Base-by-base conservation (phyloP, 2,797 vertebrate species). In the Pangasius djambal region DNA sequence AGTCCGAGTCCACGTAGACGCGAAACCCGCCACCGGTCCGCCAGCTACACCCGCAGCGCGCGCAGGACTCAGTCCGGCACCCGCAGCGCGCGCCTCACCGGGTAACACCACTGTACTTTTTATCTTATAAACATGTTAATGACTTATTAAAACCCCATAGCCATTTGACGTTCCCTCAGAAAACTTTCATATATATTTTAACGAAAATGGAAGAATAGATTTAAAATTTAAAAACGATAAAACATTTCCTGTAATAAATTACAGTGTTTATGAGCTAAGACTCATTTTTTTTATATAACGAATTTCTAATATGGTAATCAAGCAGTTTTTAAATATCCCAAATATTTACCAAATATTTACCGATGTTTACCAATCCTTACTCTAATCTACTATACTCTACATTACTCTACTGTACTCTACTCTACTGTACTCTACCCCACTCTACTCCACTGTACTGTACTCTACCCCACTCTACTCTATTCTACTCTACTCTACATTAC, bases 1-100 rank as follows among this genome's bases (percentile, higher is more conserved):
- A 97, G 95, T 86, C 95, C 94, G 0, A 96, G 96, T 83, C 96
- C 96, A 22, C 90, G 91, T 83, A 93, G 94, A 57, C 92, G 91
- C 50, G 91, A 92, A 12, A 90, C 31, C 15, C 94, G 95, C 0
- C 93, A 94, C 79, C 94, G 95, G 37, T 96, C 96, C 0, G 93
- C 92, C 88, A 97, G 96, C 93, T 94, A 92, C 85, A 94, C 74
- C 88, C 93, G 93, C 37, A 84, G 90, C 87, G 94, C 93, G 37
- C 93, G 92, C 86, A 94, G 94, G 89, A 83, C 93, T 10, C 77
- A 91, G 87, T 95, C 95, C 82, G 92, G 88, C 44, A 89, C 91
- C 74, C 89, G 89, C 78, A 94, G 92, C 83, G 83, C 94, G 28
- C 92, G 92, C 83, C 92, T 96, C 89, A 93, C 91, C 89, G 94